Conservation (phyloP, 2,797 vertebrate species). For the Enteromius argenteus region DNA sequence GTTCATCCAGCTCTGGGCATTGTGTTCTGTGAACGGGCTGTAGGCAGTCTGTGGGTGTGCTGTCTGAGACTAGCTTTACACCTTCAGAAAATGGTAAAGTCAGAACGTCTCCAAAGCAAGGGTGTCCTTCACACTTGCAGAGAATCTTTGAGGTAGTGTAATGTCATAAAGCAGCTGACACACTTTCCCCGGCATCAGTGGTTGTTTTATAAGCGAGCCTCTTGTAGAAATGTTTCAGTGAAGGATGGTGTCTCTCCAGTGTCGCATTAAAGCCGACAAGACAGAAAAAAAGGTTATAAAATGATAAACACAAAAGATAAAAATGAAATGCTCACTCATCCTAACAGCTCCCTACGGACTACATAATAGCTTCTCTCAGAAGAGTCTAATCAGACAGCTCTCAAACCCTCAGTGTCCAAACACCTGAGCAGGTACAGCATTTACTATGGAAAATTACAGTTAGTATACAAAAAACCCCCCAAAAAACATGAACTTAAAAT, state of each 20-base stretch:
- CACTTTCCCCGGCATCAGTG: not conserved
- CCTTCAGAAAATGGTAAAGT: not conserved
- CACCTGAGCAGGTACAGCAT: constrained; percentile 4
- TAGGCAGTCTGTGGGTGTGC: constrained; percentile 9
- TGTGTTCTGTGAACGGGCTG: not conserved
- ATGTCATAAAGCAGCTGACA: not conserved
- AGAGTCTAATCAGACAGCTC: constrained; percentile 1
- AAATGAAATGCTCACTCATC: constrained; percentile 42
- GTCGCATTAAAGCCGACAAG: not conserved
- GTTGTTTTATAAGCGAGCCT: not conserved
- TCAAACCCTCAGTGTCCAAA: not conserved
- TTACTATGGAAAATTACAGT: not conserved
- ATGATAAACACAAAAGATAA: constrained; percentile 42
- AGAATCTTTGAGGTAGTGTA: not conserved
- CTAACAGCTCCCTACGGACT: constrained; percentile 40
- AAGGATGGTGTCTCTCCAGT: not conserved
- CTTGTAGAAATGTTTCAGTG: constrained; percentile 1
- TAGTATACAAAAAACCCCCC: no score
- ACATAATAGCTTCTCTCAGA: constrained; percentile 26
- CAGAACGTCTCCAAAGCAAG: not conserved
- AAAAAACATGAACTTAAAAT: no score
- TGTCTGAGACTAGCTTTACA: constrained; percentile 25
- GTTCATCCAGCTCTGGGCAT: constrained; percentile 3
- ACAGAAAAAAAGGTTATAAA: constrained; percentile 30
- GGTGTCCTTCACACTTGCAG: not conserved